Conservation (phyloP, 2,888 invertebrate species). For the Calliphora vomitoria region DNA sequence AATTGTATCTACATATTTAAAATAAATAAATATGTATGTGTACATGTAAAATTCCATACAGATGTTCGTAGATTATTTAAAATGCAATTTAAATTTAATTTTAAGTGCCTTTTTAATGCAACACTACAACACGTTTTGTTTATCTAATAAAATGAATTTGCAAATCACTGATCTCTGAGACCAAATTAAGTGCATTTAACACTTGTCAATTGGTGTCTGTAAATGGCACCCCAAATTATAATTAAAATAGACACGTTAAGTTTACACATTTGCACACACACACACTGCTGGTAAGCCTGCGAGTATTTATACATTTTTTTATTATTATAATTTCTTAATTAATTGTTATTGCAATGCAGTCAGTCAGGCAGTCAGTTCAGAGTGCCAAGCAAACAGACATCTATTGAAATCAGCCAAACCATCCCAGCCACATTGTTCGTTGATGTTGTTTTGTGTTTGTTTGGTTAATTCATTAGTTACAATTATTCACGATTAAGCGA, state of each 20-base stretch:
- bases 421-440: slow-evolving; percentile 9
- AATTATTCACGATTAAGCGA: slow-evolving; percentile 61
- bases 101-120: slow-evolving; percentile 3
- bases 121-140: slow-evolving; percentile 16
- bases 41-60: slow-evolving; percentile 19
- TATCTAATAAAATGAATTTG: slow-evolving; percentile 47
- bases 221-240: slow-evolving; percentile 51
- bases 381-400: neutral
- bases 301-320: neutral
- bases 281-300: neutral
- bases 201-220: slow-evolving; percentile 56
- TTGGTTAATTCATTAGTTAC: slow-evolving; percentile 53
- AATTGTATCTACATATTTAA: neutral
- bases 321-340: slow-evolving; percentile 72
- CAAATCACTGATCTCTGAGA: slow-evolving; percentile 53
- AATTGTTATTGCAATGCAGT: slow-evolving; percentile 63
- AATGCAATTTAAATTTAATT: slow-evolving; percentile 30
- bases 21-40: neutral
- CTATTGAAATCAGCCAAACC: slow-evolving; percentile 33
- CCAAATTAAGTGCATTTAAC: slow-evolving; percentile 63
- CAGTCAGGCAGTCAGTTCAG: neutral
- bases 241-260: slow-evolving; percentile 61
- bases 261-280: slow-evolving; percentile 25
- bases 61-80: slow-evolving; percentile 26
- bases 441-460: slow-evolving; percentile 42